Conservation (phyloP, 2,113 vertebrate species). For the Trematocara stigmaticum region DNA sequence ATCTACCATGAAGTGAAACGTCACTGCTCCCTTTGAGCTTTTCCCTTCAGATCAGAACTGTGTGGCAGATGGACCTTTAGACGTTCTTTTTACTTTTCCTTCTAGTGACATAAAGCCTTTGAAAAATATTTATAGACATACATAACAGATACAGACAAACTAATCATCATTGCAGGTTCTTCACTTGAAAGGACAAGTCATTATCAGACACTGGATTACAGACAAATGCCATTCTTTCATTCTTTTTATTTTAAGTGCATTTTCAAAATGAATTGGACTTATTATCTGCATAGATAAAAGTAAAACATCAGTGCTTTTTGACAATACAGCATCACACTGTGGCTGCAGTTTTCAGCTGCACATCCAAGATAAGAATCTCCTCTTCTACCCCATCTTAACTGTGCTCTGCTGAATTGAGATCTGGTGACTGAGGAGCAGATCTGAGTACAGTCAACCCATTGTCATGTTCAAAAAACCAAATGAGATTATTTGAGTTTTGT, state of each 20-base stretch:
- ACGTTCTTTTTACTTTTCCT: background rate
- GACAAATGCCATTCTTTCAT: background rate
- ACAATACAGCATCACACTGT: background rate
- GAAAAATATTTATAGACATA: background rate
- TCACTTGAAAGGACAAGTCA: background rate
- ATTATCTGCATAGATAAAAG: background rate
- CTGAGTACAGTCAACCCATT: background rate
- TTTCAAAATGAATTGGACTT: background rate
- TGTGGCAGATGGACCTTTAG: background rate
- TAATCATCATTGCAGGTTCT: background rate
- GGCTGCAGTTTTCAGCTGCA: background rate
- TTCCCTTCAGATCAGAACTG: background rate
- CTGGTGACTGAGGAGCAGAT: background rate
- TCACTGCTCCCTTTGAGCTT: background rate
- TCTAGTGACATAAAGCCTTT: background rate
- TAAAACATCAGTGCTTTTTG: background rate
- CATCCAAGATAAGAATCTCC: background rate
- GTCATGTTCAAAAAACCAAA: background rate
- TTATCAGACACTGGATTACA: background rate
- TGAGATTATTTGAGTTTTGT: background rate
- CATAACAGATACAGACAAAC: background rate
- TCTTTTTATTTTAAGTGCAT: background rate
- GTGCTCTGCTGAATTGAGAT: background rate
- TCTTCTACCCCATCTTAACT: background rate
- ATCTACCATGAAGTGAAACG: conserved; percentile 1